A percentile compares a stretch with the other conserved stretches of the same genome.
Conservation (phyloP, 2,888 invertebrate genomes). For the Xestia c-nigrum region DNA sequence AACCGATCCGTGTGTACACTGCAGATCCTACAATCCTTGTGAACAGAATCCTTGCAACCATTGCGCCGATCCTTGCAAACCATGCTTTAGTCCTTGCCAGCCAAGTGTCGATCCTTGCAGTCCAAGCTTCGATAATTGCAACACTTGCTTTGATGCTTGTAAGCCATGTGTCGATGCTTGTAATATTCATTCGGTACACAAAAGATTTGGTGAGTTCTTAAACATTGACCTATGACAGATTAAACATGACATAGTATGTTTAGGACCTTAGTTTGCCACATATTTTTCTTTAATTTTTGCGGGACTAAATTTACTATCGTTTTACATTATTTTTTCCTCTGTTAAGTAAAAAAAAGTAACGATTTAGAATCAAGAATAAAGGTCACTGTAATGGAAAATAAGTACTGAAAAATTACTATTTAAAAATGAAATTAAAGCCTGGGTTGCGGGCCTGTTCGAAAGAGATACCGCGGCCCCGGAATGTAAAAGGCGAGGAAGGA, state of each 20-base stretch:
- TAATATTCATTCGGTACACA: constrained; percentile 70
- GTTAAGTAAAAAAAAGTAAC: background rate
- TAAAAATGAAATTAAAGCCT: background rate
- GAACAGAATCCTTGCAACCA: constrained; percentile 31
- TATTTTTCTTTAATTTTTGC: background rate
- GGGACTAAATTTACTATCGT: background rate
- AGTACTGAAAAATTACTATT: background rate
- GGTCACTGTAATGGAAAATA: background rate
- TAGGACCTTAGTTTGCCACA: background rate
- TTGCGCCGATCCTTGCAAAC: constrained; percentile 23
- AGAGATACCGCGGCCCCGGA: too few relatives aligned
- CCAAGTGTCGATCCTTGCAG: constrained; percentile 11
- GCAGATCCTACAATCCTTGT: constrained; percentile 26
- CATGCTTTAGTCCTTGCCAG: constrained; percentile 13
- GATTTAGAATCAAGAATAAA: background rate
- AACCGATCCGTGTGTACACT: constrained; percentile 56
- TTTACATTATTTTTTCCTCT: background rate
- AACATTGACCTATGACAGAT: background rate
- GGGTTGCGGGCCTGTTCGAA: too few relatives aligned
- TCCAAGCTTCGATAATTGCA: background rate
- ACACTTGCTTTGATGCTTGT: constrained; percentile 22
- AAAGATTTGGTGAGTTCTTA: constrained; percentile 85
- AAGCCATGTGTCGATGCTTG: constrained; percentile 22
- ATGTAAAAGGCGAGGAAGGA: too few relatives aligned
- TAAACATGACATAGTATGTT: background rate